Conservation (phyloP, 1,140 invertebrate genomes). For the Plodia interpunctella region DNA sequence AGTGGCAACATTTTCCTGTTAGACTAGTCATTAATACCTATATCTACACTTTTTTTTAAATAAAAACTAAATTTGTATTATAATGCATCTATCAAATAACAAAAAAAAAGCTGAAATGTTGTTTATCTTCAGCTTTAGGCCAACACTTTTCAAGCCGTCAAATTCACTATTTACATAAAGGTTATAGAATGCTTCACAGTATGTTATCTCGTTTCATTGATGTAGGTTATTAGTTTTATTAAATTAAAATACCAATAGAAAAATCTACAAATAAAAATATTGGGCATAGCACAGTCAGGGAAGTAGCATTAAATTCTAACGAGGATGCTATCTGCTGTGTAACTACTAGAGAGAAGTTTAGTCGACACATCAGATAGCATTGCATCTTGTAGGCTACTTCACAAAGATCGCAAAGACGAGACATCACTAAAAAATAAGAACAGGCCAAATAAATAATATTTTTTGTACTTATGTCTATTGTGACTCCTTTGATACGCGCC, state of each 20-base stretch:
- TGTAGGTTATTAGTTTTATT: background rate
- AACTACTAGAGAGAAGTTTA: no score
- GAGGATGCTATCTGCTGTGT: background rate
- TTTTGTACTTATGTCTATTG: background rate
- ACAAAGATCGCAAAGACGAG: no score
- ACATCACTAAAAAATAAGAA: no score
- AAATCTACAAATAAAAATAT: background rate
- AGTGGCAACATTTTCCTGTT: slow-evolving; percentile 71
- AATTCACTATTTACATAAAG: background rate
- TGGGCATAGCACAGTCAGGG: background rate
- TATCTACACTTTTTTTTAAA: slow-evolving; percentile 52
- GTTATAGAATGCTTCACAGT: background rate
- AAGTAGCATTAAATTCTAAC: background rate
- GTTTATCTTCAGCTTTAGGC: slow-evolving; percentile 30
- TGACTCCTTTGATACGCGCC: no score
- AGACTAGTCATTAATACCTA: slow-evolving; percentile 72
- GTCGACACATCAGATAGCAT: no score
- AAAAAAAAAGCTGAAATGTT: slow-evolving; percentile 19
- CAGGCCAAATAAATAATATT: background rate
- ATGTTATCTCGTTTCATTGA: background rate
- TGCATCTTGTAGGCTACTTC: no score
- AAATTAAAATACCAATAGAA: background rate
- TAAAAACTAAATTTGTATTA: slow-evolving; percentile 32
- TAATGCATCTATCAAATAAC: slow-evolving; percentile 37
- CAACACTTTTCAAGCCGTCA: slow-evolving; percentile 26